Percentiles rank a stretch among this genome's conserved stretches.
Conservation (phyloP, 2,888 invertebrate species). For the Selenia dentaria region DNA sequence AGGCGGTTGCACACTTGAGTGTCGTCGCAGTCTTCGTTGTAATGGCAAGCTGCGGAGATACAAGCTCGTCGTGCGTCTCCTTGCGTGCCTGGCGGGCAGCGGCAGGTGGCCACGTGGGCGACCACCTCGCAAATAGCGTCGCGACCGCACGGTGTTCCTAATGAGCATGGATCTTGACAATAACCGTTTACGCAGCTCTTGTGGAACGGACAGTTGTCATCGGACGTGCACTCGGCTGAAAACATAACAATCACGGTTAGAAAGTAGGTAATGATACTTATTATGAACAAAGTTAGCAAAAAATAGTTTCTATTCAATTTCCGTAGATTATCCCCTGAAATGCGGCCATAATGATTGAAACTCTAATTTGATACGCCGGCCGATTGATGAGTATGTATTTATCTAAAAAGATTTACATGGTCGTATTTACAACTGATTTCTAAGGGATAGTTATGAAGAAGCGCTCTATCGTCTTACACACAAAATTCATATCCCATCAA, state of each 20-base stretch:
- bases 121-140: constrained; percentile 91
- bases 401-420: no score
- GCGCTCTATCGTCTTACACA: no score
- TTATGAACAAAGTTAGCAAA: not conserved
- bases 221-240: constrained; percentile 91
- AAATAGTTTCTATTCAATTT: no score
- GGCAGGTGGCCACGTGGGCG: constrained; percentile 91
- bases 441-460: no score
- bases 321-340: no score
- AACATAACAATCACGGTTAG: no score
- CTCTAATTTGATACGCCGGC: no score
- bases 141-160: constrained; percentile 89
- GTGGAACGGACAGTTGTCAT: constrained; percentile 93
- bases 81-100: constrained; percentile 93
- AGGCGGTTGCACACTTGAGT: constrained; percentile 93
- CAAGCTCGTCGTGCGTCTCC: constrained; percentile 93
- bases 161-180: constrained; percentile 91
- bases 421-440: no score
- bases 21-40: constrained; percentile 95
- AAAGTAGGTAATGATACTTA: not conserved
- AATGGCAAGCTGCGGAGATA: constrained; percentile 92
- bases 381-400: no score
- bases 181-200: constrained; percentile 91
- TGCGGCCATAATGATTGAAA: no score
- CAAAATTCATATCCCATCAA: no score